phyloP scores from a whole-genome alignment of 2,113 vertebrate species.

The Capricornis sumatraensis region DNA sequence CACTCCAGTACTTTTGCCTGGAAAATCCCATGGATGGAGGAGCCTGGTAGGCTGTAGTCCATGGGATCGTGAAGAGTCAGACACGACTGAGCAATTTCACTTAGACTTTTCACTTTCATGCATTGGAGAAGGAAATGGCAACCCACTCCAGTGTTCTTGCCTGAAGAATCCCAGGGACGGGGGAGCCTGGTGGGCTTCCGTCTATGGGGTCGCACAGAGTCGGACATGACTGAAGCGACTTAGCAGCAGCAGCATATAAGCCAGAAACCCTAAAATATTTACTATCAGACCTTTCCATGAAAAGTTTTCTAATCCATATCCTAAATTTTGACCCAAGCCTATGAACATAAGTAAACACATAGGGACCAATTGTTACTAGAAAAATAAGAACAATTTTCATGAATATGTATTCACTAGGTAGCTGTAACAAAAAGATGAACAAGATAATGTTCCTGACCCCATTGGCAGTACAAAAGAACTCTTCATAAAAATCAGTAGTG shows the following conservation, averaged over 20 bases:
- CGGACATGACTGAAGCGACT: rapidly evolving
- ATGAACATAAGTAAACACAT: not conserved
- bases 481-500: not conserved
- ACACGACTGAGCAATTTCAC: no score
- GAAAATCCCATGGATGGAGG: no score
- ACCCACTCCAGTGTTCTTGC: no score
- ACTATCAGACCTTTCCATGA: not conserved
- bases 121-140: no score
- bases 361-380: not conserved
- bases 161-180: no score
- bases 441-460: not conserved
- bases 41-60: no score
- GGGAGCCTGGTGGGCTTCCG: no score
- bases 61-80: rapidly evolving
- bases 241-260: not conserved
- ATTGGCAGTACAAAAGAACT: not conserved
- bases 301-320: not conserved
- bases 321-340: not conserved
- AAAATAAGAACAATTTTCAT: not conserved
- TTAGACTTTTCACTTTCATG: no score
- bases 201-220: no score
- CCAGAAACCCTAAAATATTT: not conserved
- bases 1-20: no score
- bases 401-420: not conserved
- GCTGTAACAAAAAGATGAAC: not conserved